These are phyloP conservation scores for Australoheros scitulus DNA, from an alignment of 2,113 vertebrate species.

Conservation along the genomic window DNA sequence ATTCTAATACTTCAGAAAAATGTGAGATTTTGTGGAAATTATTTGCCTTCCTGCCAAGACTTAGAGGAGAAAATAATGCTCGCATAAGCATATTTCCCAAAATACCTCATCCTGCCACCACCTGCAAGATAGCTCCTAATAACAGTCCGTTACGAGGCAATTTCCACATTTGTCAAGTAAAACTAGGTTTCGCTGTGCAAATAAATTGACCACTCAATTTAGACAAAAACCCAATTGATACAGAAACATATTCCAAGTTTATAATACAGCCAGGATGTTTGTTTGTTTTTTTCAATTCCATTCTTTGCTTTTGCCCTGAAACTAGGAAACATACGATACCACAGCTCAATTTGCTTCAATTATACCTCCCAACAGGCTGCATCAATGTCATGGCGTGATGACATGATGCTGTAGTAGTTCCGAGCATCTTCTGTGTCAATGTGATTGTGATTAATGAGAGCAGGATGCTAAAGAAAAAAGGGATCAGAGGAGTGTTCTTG, in stretches of 20 bases:
- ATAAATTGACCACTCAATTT: not conserved
- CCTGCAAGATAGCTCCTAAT: not conserved
- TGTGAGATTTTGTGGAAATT: not conserved
- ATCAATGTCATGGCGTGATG: not conserved
- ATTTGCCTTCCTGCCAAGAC: not conserved
- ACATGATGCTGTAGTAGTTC: not conserved
- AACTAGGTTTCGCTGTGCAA: not conserved
- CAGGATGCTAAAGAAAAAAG: not conserved
- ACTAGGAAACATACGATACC: conserved; percentile 53
- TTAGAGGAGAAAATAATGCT: not conserved
- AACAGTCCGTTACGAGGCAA: not conserved
- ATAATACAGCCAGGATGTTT: not conserved
- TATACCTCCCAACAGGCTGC: conserved; percentile 45
- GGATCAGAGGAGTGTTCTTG: not conserved
- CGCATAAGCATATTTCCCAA: not conserved
- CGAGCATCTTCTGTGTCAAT: not conserved
- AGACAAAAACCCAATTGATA: not conserved
- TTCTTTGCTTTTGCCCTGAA: conserved; percentile 20
- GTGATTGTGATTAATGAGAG: conserved; percentile 9
- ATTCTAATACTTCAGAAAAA: not conserved
- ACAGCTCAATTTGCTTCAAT: conserved; percentile 49
- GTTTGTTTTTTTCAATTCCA: not conserved
- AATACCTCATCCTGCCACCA: not conserved
- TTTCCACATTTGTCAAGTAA: not conserved
- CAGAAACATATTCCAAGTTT: not conserved